phyloP scores from a whole-genome alignment of 2,113 vertebrate genomes.

The Nothoprocta perdicaria region DNA sequence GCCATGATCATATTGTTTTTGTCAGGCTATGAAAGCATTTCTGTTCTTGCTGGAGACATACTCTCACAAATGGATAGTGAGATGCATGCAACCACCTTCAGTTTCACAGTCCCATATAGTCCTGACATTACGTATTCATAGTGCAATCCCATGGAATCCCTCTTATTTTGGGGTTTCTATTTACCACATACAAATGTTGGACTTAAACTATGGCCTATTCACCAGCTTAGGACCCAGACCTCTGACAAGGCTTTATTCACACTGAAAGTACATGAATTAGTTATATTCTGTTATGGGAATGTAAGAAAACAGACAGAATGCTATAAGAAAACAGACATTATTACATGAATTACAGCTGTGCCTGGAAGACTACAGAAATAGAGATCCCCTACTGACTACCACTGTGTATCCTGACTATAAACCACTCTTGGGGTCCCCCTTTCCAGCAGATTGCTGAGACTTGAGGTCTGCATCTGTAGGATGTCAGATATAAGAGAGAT shows the following conservation, averaged over 20 bases:
- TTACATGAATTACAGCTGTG: not conserved
- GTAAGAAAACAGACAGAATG: not conserved
- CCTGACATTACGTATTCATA: not conserved
- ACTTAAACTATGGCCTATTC: not conserved
- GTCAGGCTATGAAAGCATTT: not conserved
- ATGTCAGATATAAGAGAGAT: not conserved
- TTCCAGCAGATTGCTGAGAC: not conserved
- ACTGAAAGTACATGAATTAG: not conserved
- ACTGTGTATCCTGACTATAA: not conserved
- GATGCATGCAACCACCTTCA: not conserved
- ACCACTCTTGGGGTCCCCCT: too few relatives aligned
- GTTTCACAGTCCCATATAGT: not conserved
- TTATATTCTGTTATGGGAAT: not conserved
- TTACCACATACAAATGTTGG: not conserved
- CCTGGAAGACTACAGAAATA: not conserved
- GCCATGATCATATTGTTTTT: not conserved
- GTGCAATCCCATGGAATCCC: accelerated
- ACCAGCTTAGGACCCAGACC: not conserved
- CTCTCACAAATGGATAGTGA: not conserved
- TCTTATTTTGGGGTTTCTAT: not conserved
- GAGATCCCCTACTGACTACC: not conserved
- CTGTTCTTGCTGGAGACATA: not conserved
- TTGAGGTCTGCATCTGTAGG: not conserved
- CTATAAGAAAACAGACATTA: not conserved
- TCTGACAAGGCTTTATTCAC: not conserved